Evolutionary conservation across 2,113 vertebrate species (phyloP), one percentile per base, ranked within the genome.

Genomic region (Cranoglanis bouderius): DNA sequence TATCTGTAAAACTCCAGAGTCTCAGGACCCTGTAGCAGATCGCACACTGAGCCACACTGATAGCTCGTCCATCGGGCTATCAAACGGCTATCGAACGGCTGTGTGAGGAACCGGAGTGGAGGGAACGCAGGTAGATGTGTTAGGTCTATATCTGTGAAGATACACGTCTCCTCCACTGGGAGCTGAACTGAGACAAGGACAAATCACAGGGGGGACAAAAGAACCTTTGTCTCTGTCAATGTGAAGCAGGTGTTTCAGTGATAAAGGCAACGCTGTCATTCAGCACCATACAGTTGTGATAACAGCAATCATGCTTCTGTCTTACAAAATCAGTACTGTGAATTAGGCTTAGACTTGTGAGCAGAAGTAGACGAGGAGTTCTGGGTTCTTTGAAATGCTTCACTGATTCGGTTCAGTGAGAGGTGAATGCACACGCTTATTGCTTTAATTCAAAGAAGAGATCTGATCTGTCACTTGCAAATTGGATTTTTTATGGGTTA

Each of bases 131-230:
- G 49, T 51, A 84, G 65, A 61, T 35, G 51, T 83, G 38, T 75
- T 49, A 26, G 57, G 85, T 87, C 40, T 87, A 65, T 87, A 84
- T 63, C 70, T 88, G 82, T 88, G 81, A 88, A 77, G 55, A 77
- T 77, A 77, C 81, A 84, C 24, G 26, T 84, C 29, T 84, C 21
- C 38, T 84, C n/a, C 14, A 32, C 86, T 53, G 46, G 59, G 78
- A 51, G 59, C 86, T 70, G 78, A 87, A 82, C 61, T 51, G 67
- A 32, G 81, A 75, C 18, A 74, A 88, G 40, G 87, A 84, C 40
- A 77, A 88, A 88, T 84, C 49, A 51, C 70, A 38, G 72, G 61
- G 59, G 49, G 70, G 53, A 88, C 53, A 77, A 88, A 88, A 88
- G 67, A 35, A 84, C 29, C 65, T 88, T 63, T 59, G 70, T 88